phyloP scores from a whole-genome alignment of 2,113 vertebrate species.

The Probosciger aterrimus region DNA sequence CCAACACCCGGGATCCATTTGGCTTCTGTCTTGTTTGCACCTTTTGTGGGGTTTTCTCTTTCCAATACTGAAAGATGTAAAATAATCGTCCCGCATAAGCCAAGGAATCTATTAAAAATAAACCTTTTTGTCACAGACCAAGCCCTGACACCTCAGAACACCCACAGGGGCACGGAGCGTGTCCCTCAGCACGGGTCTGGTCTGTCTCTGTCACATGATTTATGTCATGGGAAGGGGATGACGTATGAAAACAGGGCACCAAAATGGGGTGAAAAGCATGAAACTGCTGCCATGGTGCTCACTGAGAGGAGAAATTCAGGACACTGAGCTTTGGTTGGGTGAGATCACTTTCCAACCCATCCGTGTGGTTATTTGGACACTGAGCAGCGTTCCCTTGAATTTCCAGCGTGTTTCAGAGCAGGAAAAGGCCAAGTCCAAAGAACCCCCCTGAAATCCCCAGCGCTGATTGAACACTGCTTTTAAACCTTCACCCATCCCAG shows the following conservation, averaged over 20 bases:
- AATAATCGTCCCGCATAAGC: neutral
- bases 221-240: neutral
- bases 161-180: neutral
- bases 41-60: neutral
- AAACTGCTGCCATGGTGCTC: neutral
- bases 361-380: neutral
- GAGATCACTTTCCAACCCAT: rapidly evolving
- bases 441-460: neutral
- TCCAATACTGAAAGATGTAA: neutral
- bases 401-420: rapidly evolving
- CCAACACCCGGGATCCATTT: neutral
- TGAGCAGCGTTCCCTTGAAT: rapidly evolving
- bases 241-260: neutral
- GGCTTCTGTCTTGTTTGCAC: neutral
- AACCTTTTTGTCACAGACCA: neutral
- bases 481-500: neutral
- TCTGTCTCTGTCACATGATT: neutral
- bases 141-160: neutral
- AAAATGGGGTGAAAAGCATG: neutral
- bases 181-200: neutral
- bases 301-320: neutral
- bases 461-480: neutral
- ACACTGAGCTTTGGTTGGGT: neutral
- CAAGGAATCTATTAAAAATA: neutral
- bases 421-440: neutral